Evolutionary conservation across 2,797 vertebrate species (phyloP).

Genomic region (Tapirus indicus): DNA sequence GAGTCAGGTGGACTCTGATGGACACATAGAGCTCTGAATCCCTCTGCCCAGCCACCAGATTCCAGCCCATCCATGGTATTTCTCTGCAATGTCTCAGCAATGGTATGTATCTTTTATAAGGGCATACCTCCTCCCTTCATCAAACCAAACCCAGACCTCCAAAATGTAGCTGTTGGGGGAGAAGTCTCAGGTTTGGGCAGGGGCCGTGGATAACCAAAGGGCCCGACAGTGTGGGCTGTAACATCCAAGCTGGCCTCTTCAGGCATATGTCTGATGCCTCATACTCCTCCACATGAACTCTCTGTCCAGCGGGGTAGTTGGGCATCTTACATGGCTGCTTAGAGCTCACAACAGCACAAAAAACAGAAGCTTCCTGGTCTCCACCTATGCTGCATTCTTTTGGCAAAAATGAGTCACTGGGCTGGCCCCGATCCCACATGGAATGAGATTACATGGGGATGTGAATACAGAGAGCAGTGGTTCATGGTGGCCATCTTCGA

Average conservation of each 20-base stretch:
- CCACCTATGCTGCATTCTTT: background rate
- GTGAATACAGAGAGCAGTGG: background rate
- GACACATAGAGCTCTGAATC: no score
- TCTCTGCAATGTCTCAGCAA: background rate
- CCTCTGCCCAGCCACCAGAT: background rate
- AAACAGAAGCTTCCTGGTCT: background rate
- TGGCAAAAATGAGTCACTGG: background rate
- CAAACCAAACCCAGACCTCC: background rate
- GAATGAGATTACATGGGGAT: background rate
- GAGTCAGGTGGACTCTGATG: background rate
- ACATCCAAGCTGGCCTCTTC: background rate
- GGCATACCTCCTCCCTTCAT: background rate
- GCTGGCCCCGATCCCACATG: background rate
- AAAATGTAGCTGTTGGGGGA: background rate
- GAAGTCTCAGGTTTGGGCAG: background rate
- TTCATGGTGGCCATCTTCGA: background rate
- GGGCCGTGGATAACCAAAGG: background rate
- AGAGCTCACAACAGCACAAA: background rate
- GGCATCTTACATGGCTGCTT: background rate
- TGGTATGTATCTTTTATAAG: rapidly evolving
- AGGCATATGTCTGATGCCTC: rapidly evolving
- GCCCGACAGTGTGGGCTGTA: background rate
- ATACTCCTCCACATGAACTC: background rate
- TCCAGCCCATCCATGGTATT: background rate
- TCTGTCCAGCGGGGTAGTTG: no score